phyloP scores from a whole-genome alignment of 2,797 vertebrate genomes.

The Melopsittacus undulatus region DNA sequence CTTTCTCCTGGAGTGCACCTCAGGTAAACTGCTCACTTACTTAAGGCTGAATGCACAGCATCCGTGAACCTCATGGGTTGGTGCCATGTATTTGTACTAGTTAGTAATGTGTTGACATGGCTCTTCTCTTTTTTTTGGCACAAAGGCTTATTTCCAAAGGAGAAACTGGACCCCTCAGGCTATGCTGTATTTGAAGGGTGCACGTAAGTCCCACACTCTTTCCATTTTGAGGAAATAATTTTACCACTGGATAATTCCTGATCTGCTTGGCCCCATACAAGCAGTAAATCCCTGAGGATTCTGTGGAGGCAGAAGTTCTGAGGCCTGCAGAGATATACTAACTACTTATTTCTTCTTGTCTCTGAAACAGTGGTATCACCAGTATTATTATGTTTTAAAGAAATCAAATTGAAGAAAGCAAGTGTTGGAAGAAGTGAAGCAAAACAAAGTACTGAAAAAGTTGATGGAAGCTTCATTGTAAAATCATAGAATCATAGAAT shows the following conservation, averaged over 20 bases:
- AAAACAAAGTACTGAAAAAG: not conserved
- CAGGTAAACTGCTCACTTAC: constrained; percentile 78
- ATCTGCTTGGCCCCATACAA: not conserved
- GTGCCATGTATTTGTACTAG: not conserved
- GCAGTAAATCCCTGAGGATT: not conserved
- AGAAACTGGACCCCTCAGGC: constrained; percentile 97
- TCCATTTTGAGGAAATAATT: not conserved
- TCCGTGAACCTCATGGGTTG: not conserved
- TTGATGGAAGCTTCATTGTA: not conserved
- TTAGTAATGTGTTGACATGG: not conserved
- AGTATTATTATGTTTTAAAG: not conserved
- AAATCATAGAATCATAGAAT: no score
- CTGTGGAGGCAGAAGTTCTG: not conserved
- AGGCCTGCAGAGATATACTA: not conserved
- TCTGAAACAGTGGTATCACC: not conserved
- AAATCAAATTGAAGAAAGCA: not conserved
- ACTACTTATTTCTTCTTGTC: not conserved
- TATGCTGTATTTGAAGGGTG: constrained; percentile 96
- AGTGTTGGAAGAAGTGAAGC: not conserved
- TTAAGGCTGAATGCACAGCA: not conserved
- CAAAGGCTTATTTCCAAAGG: constrained; percentile 84
- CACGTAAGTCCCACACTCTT: constrained; percentile 83
- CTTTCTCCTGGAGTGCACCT: constrained; percentile 80
- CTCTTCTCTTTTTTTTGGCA: not conserved
- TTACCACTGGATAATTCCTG: not conserved